These are phyloP conservation scores for Congeria kusceri DNA, from an alignment of 2,888 invertebrate species.

Conservation along the genomic window DNA sequence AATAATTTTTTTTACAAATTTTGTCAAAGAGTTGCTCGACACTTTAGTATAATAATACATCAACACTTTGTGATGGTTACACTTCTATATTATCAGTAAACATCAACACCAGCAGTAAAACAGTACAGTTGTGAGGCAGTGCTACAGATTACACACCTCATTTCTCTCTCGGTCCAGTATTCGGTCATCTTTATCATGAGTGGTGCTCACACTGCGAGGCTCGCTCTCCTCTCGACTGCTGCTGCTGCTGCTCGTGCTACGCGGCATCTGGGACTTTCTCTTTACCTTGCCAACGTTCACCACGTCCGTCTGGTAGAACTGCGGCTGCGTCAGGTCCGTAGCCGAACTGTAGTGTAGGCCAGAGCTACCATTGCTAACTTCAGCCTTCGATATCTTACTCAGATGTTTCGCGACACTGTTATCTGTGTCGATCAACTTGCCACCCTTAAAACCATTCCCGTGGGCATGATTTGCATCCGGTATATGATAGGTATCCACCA, in stretches of 20 bases:
- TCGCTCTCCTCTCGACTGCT: conserved; percentile 63
- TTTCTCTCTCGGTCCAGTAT: conserved; percentile 19
- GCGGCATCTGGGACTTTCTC: conserved; percentile 14
- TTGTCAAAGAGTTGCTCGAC: no score
- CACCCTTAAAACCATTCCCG: conserved; percentile 49
- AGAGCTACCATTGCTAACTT: conserved; percentile 17
- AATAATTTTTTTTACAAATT: no score
- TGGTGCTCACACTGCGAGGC: conserved; percentile 33
- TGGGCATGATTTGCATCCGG: conserved; percentile 33
- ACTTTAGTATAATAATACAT: no score
- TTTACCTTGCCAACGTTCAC: neutral
- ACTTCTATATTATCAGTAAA: no score
- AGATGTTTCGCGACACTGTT: conserved; percentile 17
- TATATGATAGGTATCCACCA: conserved; percentile 53
- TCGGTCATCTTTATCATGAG: conserved; percentile 37
- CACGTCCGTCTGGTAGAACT: conserved; percentile 5
- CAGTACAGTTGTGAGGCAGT: no score
- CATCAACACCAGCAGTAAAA: no score
- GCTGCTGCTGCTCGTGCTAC: conserved; percentile 61
- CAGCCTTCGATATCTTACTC: conserved; percentile 18
- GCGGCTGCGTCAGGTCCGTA: conserved; percentile 21
- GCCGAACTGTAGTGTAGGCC: conserved; percentile 38
- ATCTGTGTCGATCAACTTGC: conserved; percentile 32
- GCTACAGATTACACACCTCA: conserved; percentile 16
- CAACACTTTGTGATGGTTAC: no score